These are phyloP conservation scores for Anthoscopus minutus DNA, from an alignment of 2,113 vertebrate genomes.

Conservation along the genomic window DNA sequence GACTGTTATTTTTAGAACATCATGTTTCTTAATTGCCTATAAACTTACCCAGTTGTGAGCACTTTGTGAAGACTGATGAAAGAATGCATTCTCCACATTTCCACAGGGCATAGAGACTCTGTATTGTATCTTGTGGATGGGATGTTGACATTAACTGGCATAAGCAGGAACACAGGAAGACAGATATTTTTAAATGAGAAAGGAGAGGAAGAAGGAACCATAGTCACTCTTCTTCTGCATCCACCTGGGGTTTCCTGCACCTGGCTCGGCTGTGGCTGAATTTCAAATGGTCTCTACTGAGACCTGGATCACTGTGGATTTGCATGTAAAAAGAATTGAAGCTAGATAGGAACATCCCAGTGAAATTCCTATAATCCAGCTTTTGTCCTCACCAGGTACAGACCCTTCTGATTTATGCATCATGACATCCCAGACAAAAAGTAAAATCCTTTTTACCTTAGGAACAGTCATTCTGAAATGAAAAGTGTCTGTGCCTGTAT, in stretches of 20 bases:
- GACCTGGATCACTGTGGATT: neutral
- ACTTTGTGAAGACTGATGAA: constrained; percentile 17
- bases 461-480: neutral
- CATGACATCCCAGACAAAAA: neutral
- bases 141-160: constrained; percentile 6
- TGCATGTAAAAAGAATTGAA: neutral
- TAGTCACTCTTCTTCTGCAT: neutral
- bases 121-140: neutral
- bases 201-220: neutral
- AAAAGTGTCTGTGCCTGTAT: neutral
- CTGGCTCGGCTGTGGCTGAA: neutral
- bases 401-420: neutral
- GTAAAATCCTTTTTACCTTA: neutral
- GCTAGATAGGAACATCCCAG: neutral
- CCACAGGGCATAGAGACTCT: constrained; percentile 8
- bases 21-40: constrained; percentile 21
- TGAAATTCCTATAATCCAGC: neutral
- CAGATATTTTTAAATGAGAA: neutral
- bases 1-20: constrained; percentile 44
- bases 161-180: neutral
- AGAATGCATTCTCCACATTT: constrained; percentile 21
- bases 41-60: constrained; percentile 34
- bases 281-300: neutral
- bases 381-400: neutral
- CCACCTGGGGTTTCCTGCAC: neutral